Evolutionary conservation across 2,888 invertebrate genomes (phyloP).

Genomic region (Drosophila demipolita): DNA sequence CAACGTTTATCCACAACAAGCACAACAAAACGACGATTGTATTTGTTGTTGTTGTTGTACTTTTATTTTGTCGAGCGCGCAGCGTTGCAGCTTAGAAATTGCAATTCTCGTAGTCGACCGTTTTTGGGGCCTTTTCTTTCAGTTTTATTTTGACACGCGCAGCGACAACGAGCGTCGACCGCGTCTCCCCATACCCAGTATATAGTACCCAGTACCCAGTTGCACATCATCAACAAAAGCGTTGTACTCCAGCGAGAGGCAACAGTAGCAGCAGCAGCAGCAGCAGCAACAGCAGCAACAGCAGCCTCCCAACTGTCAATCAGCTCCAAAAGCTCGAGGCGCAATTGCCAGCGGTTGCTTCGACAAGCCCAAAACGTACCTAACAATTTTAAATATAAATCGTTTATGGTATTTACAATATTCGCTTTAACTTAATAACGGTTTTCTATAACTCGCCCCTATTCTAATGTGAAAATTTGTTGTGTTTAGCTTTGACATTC

Average conservation of each 20-base stretch:
- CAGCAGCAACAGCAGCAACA: background rate
- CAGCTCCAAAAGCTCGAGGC: conserved; percentile 13
- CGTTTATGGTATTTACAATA: background rate
- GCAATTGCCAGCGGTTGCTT: conserved; percentile 12
- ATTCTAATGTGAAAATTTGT: conserved; percentile 16
- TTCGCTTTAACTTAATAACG: conserved; percentile 15
- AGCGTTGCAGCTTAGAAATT: conserved; percentile 72
- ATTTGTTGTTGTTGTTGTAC: conserved; percentile 4
- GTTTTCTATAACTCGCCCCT: conserved; percentile 20
- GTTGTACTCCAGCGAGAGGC: conserved; percentile 13
- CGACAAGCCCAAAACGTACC: conserved; percentile 11
- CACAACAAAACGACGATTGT: conserved; percentile 1
- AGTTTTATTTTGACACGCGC: conserved; percentile 76
- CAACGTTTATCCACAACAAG: conserved; percentile 67
- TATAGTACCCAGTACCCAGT: conserved; percentile 18
- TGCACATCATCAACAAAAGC: conserved; percentile 15
- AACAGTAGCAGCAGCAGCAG: background rate
- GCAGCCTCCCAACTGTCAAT: background rate
- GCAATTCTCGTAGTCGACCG: conserved; percentile 61
- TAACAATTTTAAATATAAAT: background rate
- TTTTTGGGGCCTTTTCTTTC: conserved; percentile 66
- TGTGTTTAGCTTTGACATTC: conserved; percentile 19
- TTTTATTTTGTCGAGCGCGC: conserved; percentile 32
- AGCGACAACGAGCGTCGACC: conserved; percentile 60
- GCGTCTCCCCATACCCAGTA: conserved; percentile 25